Percentiles rank a stretch among this genome's conserved stretches.
phyloP scores from a whole-genome alignment of 2,888 invertebrate species.

The Acrobasis suavella region DNA sequence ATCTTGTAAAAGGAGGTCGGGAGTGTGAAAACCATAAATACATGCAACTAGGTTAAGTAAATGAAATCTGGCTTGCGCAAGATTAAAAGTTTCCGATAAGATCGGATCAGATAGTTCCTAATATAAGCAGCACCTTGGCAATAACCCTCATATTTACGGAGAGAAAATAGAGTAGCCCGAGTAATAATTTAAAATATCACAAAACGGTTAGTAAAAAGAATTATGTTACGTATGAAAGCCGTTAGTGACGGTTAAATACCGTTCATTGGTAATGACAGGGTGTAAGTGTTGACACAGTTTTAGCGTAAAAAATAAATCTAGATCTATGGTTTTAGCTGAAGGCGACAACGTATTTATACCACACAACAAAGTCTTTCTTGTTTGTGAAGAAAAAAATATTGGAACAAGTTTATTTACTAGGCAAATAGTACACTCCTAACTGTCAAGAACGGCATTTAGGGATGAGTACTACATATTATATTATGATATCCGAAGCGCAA shows the following conservation, averaged over 20 bases:
- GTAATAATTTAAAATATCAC: not conserved
- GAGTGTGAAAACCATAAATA: slow-evolving; percentile 13
- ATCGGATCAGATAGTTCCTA: slow-evolving; percentile 7
- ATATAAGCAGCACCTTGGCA: slow-evolving; percentile 5
- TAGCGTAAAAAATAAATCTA: no score
- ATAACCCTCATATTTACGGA: slow-evolving; percentile 27
- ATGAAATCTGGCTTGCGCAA: slow-evolving; percentile 16
- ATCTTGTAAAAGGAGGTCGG: slow-evolving; percentile 18
- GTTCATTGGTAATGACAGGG: slow-evolving; percentile 8
- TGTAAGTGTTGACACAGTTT: slow-evolving; percentile 11
- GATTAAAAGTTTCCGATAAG: slow-evolving; percentile 8
- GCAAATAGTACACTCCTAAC: no score
- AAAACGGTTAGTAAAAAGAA: not conserved
- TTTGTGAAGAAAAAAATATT: no score
- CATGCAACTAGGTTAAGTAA: slow-evolving; percentile 20
- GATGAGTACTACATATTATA: no score
- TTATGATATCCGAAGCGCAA: no score
- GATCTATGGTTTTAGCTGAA: no score
- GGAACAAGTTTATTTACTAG: no score
- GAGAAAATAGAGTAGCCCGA: not conserved
- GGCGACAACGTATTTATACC: not conserved
- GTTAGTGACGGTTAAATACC: slow-evolving; percentile 12
- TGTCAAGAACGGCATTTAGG: no score
- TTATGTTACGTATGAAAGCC: not conserved
- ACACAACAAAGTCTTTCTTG: no score